These are phyloP conservation scores for Rhimphoctona megacephalus DNA, from an alignment of 2,888 invertebrate genomes.

Conservation along the genomic window DNA sequence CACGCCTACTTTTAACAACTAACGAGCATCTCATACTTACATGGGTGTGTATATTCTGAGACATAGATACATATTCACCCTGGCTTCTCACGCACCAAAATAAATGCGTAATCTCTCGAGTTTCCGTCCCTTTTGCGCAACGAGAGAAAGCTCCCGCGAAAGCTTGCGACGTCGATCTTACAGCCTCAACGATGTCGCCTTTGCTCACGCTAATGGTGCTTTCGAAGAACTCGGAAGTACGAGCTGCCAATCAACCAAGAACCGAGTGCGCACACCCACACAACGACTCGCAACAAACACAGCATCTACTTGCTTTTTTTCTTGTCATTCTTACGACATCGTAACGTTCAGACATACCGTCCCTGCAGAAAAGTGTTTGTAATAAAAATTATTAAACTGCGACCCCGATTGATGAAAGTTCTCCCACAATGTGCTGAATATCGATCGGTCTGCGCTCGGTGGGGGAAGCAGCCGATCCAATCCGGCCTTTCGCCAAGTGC, in stretches of 20 bases:
- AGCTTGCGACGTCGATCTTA: conserved; percentile 38
- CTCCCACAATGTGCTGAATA: too few relatives aligned
- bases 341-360: conserved; percentile 2
- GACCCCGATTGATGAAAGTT: too few relatives aligned
- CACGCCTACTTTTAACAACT: background rate
- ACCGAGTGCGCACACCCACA: conserved; percentile 44
- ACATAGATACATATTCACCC: conserved; percentile 70
- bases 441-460: too few relatives aligned
- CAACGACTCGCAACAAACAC: conserved; percentile 72
- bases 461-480: too few relatives aligned
- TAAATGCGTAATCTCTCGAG: conserved; percentile 58
- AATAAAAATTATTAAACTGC: background rate
- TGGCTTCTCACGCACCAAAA: conserved; percentile 70
- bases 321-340: conserved; percentile 10
- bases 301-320: conserved; percentile 64
- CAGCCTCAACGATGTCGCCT: conserved; percentile 46
- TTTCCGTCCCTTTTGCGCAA: conserved; percentile 57
- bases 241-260: conserved; percentile 77
- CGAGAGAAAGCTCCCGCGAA: conserved; percentile 62
- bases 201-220: conserved; percentile 33
- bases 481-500: too few relatives aligned
- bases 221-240: conserved; percentile 66
- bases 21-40: background rate
- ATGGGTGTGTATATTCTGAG: background rate
- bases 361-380: background rate